These are phyloP conservation scores for Gari tellinella DNA, from an alignment of 2,888 invertebrate genomes.

Conservation along the genomic window DNA sequence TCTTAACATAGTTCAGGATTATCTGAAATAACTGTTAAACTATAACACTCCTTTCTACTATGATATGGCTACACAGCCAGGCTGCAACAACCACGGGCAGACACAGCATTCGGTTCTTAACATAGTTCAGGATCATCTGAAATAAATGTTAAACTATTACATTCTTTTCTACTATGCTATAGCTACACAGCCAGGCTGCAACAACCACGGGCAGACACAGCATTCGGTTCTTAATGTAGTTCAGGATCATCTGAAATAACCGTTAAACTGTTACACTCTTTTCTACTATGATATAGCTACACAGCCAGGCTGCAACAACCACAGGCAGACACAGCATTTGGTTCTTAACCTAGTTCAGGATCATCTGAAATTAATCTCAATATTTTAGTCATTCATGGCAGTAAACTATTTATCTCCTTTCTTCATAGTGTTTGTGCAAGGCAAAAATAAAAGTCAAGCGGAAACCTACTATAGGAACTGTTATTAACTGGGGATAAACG, in stretches of 20 bases:
- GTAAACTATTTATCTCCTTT: too few species aligned
- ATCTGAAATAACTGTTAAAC: conserved; percentile 87
- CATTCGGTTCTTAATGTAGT: conserved; percentile 93
- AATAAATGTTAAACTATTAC: too few species aligned
- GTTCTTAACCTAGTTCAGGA: conserved; percentile 93
- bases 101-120: conserved; percentile 94
- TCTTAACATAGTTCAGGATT: conserved; percentile 94
- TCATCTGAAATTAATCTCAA: conserved; percentile 88
- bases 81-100: conserved; percentile 95
- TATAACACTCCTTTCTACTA: too few species aligned
- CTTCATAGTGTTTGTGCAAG: too few species aligned
- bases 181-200: conserved; percentile 95
- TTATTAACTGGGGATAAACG: too few species aligned
- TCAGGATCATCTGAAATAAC: conserved; percentile 90
- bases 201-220: conserved; percentile 96
- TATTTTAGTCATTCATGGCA: too few species aligned
- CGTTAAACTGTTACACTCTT: too few species aligned
- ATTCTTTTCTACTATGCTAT: too few species aligned
- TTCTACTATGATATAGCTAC: conserved; percentile 96
- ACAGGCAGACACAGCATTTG: conserved; percentile 95
- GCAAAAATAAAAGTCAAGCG: too few species aligned
- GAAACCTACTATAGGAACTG: too few species aligned
- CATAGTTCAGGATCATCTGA: conserved; percentile 92
- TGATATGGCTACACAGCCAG: conserved; percentile 96
- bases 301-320: conserved; percentile 96